These are phyloP conservation scores for Glyptemys insculpta DNA, from an alignment of 2,797 vertebrate genomes.

Conservation along the genomic window DNA sequence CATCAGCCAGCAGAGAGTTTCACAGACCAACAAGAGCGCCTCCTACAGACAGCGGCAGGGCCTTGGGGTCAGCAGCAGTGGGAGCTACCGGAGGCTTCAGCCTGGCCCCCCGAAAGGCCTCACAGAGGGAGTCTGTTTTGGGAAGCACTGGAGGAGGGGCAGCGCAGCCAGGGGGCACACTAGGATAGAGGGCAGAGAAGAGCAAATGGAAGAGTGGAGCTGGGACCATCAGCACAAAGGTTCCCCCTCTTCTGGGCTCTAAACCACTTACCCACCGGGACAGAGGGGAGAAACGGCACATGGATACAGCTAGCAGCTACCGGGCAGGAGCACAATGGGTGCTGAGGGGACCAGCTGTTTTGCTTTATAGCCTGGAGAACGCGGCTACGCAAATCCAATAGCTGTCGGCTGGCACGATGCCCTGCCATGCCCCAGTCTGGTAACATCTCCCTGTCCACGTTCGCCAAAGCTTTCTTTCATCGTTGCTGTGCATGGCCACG, in stretches of 20 bases:
- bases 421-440: neutral
- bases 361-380: neutral
- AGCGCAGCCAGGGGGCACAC: neutral
- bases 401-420: neutral
- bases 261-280: neutral
- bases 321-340: no score
- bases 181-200: neutral
- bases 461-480: rapidly evolving
- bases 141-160: neutral
- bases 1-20: no score
- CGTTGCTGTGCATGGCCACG: no score
- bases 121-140: neutral
- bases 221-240: neutral
- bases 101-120: neutral
- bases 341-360: neutral
- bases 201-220: neutral
- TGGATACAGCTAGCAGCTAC: neutral
- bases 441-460: neutral
- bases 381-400: neutral
- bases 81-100: neutral
- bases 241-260: neutral
- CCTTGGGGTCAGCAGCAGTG: neutral
- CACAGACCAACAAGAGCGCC: no score
- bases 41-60: no score
- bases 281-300: neutral